Evolutionary conservation across 2,888 invertebrate species (phyloP), one percentile per base, ranked within the genome.

Genomic region (Escarpia spicata): DNA sequence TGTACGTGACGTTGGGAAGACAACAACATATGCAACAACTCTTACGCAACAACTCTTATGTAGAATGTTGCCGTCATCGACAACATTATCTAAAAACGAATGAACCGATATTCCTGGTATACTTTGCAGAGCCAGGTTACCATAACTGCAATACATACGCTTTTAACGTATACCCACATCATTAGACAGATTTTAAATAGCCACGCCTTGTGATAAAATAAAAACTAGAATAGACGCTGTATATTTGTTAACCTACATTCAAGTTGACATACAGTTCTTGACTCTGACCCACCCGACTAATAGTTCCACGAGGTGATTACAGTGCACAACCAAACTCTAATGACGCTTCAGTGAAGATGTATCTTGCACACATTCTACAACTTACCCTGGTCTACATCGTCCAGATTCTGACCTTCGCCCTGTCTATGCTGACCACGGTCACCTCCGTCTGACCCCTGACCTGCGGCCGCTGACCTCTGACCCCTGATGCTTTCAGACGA

Each of bases 381-480:
- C 75, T 26, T 75, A 75, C 75, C 75, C n/a, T 75, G 19, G 3
- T 75, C 75, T 15, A n/a, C 75, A 75, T 75, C 75, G 19, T 75
- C 75, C 75, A 75, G 75, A 75, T 75, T 75, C 75, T 75, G 75
- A 75, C 75, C 75, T 75, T 75, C 75, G n/a, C 75, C 75, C 75
- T 75, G 75, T 4, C n/a, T 26, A 6, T 75, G 75, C 75, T 75
- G 75, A 75, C 75, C 75, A 75, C 75, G 19, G 26, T 75, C 75
- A 75, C 75, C 75, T n/a, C 75, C 75, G n/a, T 75, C 75, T 75
- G 75, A 75, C 26, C 75, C 75, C 75, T 75, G 75, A 75, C 75
- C 75, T 75, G n/a, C 75, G 26, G 75, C 75, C 26, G 75, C 75
- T 4, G 75, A 75, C n/a, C 75, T 75, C 75, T 75, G 75, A 75